These are phyloP conservation scores for Cryptoprocta ferox DNA, from an alignment of 2,797 vertebrate genomes.

Conservation along the genomic window DNA sequence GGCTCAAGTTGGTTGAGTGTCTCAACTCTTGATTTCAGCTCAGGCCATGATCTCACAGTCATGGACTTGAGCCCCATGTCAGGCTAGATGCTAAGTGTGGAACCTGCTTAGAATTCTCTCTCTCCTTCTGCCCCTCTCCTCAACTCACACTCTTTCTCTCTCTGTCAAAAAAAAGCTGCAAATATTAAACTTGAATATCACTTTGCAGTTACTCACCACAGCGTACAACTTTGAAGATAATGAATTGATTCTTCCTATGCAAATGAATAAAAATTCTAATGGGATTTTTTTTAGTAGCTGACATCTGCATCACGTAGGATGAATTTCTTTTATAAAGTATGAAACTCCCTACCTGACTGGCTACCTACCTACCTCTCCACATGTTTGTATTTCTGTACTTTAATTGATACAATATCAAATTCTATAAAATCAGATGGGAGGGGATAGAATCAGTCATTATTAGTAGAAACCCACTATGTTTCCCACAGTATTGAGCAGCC, in stretches of 20 bases:
- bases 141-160: too few species aligned
- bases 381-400: not conserved
- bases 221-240: not conserved
- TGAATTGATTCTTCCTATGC: not conserved
- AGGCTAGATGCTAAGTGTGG: too few species aligned
- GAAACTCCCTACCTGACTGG: not conserved
- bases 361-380: not conserved
- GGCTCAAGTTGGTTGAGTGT: too few species aligned
- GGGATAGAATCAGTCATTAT: not conserved
- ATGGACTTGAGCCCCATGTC: too few species aligned
- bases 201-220: not conserved
- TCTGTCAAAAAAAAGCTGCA: not conserved
- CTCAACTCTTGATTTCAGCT: too few species aligned
- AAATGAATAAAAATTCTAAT: not conserved
- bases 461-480: not conserved
- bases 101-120: too few species aligned
- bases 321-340: not conserved
- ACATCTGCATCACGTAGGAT: not conserved
- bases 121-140: too few species aligned
- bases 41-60: too few species aligned
- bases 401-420: not conserved
- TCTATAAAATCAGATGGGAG: not conserved
- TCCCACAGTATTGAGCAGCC: slow-evolving; percentile 28
- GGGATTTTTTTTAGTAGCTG: not conserved
- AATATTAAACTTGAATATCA: not conserved